Conservation (phyloP, 2,797 vertebrate species). For the Pangasius djambal region DNA sequence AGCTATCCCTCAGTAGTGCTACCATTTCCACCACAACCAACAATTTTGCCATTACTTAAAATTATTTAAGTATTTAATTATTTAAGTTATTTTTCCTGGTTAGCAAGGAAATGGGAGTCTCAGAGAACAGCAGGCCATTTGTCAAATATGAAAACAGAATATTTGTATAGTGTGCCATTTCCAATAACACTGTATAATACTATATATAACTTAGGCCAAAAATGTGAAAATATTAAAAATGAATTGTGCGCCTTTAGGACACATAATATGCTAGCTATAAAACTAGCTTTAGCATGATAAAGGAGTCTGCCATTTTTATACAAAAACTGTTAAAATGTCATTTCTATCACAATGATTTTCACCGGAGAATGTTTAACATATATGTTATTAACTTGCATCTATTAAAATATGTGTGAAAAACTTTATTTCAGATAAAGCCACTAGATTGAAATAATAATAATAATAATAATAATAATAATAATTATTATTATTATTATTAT, state of each 20-base stretch:
- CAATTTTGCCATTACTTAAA: background rate
- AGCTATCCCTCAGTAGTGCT: background rate
- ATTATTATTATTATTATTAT: too few species aligned
- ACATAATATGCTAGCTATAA: background rate
- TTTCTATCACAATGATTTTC: background rate
- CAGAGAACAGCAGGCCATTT: background rate
- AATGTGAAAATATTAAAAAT: slow-evolving; percentile 1
- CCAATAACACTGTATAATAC: background rate
- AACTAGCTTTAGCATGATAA: background rate
- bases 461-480: background rate
- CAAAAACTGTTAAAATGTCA: background rate
- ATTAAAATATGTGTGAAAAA: background rate
- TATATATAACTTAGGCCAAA: background rate
- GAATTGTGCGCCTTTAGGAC: background rate
- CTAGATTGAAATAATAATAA: background rate
- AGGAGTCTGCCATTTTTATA: background rate
- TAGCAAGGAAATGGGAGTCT: background rate
- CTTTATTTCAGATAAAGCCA: background rate
- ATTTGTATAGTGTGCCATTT: background rate
- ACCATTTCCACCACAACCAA: background rate
- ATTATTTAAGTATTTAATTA: background rate
- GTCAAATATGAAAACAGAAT: background rate
- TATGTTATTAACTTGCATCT: too few species aligned
- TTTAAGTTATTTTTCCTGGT: background rate
- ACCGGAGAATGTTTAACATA: background rate